Evolutionary conservation across 2,113 vertebrate genomes (phyloP), one percentile per base, ranked within the genome.

Genomic region (Thamnophis sirtalis): DNA sequence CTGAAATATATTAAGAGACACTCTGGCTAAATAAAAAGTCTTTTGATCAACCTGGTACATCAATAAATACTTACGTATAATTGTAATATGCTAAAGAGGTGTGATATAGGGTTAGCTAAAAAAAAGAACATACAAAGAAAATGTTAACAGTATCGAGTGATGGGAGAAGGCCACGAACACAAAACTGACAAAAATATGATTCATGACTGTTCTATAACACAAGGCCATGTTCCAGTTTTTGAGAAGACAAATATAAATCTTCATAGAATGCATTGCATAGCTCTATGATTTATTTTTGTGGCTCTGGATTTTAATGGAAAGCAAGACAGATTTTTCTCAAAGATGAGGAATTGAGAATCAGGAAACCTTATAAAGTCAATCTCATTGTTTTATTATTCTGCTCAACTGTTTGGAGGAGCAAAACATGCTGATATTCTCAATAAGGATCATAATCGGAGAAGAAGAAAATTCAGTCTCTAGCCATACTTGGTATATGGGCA

Each of bases 171-270:
- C 84, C 0, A 1, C 53, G 90, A 93, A 80, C 91, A 26, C 5
- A 87, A 9, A 49, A 1, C 53, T 49, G 94, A 92, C 94, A 93
- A 87, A 88, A 94, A 92, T 84, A 92, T 95, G 96, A 96, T 96
- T 95, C 95, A 96, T 92, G 91, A 91, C 54, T 13, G 9, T n/a
- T 56, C 63, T 15, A 54, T 89, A 22, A 73, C 92, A 94, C 93
- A 89, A 95, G 95, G 95, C 92, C 95, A 11, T 50, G 90, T 56
- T 93, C 94, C 92, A 50, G 33, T 93, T 93, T 60, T 51, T 84
- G 91, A 89, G 93, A 87, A 90, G 63, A 92, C 48, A 86, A 95
- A 92, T 54, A 96, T 95, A 92, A 95, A 95, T 96, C 94, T 93
- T 48, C 93, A 91, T 93, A 56, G 7, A 91, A 95, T 94, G 73